phyloP scores from a whole-genome alignment of 37 sponge, comb jelly and placozoan species.

The Haliclona indistincta region DNA sequence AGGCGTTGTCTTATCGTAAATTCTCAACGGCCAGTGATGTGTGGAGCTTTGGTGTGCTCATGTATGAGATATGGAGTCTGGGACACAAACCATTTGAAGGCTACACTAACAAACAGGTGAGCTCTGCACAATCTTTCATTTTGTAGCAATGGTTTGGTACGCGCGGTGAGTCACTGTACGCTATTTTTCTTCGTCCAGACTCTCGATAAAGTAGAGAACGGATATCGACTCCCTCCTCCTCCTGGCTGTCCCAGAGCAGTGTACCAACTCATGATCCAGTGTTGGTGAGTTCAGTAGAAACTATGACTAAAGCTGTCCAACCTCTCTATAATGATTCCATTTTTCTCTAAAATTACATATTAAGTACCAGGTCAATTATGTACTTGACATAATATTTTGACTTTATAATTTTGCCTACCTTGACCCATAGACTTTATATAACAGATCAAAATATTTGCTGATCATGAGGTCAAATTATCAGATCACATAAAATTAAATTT shows the following conservation, averaged over 20 bases:
- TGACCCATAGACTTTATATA: no score
- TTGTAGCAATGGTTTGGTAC: not conserved
- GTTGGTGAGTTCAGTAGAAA: conserved; percentile 54
- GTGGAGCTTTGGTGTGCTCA: conserved; percentile 30
- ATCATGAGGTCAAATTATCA: no score
- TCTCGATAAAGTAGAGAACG: conserved; percentile 24
- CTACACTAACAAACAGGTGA: not conserved
- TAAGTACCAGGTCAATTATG: no score
- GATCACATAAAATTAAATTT: no score
- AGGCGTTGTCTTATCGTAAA: conserved; percentile 21
- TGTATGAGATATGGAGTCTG: conserved; percentile 43
- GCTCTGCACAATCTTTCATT: not conserved
- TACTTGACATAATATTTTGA: no score
- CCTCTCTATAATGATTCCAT: not conserved
- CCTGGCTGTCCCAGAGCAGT: conserved; percentile 68
- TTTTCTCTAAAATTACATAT: no score
- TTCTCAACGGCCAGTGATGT: conserved; percentile 44
- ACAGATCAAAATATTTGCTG: no score
- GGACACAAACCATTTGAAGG: conserved; percentile 30
- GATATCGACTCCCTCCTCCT: conserved; percentile 66
- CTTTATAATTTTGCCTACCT: no score
- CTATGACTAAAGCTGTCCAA: not conserved
- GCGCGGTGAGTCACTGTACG: not conserved
- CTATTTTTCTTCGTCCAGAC: conserved; percentile 13
- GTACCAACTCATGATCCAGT: conserved; percentile 68